Evolutionary conservation across 2,888 invertebrate species (phyloP).

Genomic region (Syritta pipiens): DNA sequence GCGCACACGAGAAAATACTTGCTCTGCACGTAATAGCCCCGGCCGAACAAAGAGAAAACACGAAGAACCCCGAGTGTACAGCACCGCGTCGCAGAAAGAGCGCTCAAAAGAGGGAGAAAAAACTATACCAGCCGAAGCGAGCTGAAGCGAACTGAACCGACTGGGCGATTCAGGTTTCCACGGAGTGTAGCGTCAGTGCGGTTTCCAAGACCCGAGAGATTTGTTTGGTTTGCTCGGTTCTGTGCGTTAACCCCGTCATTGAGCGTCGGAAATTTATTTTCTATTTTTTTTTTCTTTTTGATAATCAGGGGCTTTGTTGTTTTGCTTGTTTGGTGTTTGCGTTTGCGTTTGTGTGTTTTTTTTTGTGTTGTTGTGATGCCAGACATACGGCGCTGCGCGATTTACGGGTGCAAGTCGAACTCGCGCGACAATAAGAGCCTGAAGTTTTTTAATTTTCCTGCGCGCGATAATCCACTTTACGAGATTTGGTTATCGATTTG

Average conservation of each 20-base stretch:
- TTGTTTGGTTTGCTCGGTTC: constrained; percentile 25
- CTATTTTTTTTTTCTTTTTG: too few relatives aligned
- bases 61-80: constrained; percentile 41
- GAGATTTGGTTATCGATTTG: constrained; percentile 76
- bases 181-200: constrained; percentile 7
- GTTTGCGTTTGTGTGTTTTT: not conserved
- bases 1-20: constrained; percentile 32
- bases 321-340: too few relatives aligned
- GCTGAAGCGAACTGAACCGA: too few relatives aligned
- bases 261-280: too few relatives aligned
- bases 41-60: constrained; percentile 52
- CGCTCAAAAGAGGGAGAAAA: not conserved
- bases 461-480: constrained; percentile 75
- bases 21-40: constrained; percentile 53
- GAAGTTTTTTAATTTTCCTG: constrained; percentile 77
- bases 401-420: constrained; percentile 76
- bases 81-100: not conserved
- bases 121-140: not conserved
- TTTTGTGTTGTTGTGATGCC: constrained; percentile 72
- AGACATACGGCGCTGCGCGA: constrained; percentile 76
- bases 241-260: constrained; percentile 16
- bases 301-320: too few relatives aligned
- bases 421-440: constrained; percentile 75
- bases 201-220: constrained; percentile 15
- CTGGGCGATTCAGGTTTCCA: not conserved